Evolutionary conservation across 2,888 invertebrate genomes (phyloP).

Genomic region (Cryptus armator): DNA sequence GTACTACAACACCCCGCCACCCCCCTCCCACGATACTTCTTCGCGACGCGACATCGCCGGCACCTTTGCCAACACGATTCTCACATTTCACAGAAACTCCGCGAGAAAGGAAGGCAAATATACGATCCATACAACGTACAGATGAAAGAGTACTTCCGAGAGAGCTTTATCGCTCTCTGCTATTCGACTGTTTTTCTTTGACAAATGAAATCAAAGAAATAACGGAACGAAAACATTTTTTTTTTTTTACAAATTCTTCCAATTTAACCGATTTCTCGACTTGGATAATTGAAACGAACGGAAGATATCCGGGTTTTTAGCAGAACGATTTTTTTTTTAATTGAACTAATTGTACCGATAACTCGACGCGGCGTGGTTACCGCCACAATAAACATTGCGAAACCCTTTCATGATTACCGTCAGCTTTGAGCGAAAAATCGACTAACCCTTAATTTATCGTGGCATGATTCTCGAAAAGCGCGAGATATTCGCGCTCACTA

Average conservation of each 20-base stretch:
- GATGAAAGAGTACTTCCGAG: constrained; percentile 1
- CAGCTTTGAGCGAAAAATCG: background rate
- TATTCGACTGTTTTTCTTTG: background rate
- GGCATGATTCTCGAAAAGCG: constrained; percentile 3
- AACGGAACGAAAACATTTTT: background rate
- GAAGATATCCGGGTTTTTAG: too few species aligned
- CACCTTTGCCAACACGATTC: constrained; percentile 46
- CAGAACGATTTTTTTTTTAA: too few species aligned
- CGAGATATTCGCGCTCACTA: constrained; percentile 61
- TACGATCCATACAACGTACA: background rate
- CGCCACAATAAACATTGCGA: background rate
- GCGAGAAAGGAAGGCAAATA: constrained; percentile 15
- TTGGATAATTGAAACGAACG: too few species aligned
- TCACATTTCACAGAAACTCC: constrained; percentile 17
- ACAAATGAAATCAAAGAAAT: constrained; percentile 41
- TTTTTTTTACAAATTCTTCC: constrained; percentile 17
- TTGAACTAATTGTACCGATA: too few species aligned
- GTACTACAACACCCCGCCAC: background rate
- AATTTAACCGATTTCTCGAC: too few species aligned
- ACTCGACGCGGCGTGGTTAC: too few species aligned
- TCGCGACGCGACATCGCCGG: constrained; percentile 28
- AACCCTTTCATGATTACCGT: background rate
- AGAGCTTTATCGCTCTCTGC: background rate
- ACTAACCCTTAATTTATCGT: constrained; percentile 5
- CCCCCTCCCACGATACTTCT: constrained; percentile 30